Conservation (phyloP, 2,888 invertebrate genomes). For the Rhagonycha lutea region DNA sequence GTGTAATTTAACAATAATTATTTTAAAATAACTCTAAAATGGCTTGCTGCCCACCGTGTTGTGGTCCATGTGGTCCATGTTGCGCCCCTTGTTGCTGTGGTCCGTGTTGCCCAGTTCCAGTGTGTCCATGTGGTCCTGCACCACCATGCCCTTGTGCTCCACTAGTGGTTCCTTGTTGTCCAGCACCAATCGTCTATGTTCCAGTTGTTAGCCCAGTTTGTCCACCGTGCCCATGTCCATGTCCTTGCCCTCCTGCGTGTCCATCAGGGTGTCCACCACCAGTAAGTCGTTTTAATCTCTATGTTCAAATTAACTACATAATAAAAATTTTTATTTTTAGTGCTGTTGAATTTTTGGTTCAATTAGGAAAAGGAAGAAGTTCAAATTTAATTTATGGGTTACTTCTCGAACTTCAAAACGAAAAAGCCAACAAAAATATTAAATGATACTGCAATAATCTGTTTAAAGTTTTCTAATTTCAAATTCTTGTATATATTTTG, state of each 20-base stretch:
- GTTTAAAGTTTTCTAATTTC: not conserved
- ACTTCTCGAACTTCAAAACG: not conserved
- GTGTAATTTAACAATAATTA: not conserved
- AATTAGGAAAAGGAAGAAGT: not conserved
- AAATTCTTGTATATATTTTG: not conserved
- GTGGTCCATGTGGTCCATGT: slow-evolving; percentile 2
- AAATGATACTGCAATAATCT: not conserved
- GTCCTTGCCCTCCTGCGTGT: not conserved
- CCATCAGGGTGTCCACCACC: slow-evolving; percentile 10
- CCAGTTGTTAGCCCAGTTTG: slow-evolving; percentile 33
- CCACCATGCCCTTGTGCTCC: slow-evolving; percentile 36
- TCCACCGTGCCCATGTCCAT: slow-evolving; percentile 23
- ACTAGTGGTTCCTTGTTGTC: slow-evolving; percentile 34
- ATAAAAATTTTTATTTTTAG: not conserved
- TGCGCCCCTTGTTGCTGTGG: slow-evolving; percentile 19
- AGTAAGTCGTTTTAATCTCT: not conserved
- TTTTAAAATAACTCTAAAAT: not conserved
- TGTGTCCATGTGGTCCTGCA: slow-evolving; percentile 35
- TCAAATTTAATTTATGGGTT: not conserved
- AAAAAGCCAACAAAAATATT: not conserved
- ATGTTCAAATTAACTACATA: not conserved
- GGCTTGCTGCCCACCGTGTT: not conserved
- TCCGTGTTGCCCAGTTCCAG: slow-evolving; percentile 32
- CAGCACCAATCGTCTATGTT: slow-evolving; percentile 32
- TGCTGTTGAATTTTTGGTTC: not conserved